Evolutionary conservation across 2,113 vertebrate genomes (phyloP).

Genomic region (Pseudopipra pipra): DNA sequence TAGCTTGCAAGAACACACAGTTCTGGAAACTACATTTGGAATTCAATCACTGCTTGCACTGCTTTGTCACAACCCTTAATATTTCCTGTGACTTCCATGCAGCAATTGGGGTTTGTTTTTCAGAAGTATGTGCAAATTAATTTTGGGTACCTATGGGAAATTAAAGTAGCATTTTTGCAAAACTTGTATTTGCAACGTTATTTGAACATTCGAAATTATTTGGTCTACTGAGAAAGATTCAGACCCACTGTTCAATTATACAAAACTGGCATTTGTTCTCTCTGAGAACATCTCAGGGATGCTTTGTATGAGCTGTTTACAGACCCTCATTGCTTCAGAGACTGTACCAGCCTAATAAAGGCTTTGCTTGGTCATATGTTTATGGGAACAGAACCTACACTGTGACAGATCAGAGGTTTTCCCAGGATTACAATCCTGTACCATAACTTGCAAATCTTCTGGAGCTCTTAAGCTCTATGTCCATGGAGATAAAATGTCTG

Average conservation of each 20-base stretch:
- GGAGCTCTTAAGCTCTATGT: not conserved
- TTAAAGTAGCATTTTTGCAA: not conserved
- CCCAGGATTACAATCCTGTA: not conserved
- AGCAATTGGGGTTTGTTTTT: constrained; percentile 14
- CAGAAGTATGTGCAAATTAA: not conserved
- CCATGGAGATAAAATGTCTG: not conserved
- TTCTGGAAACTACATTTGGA: not conserved
- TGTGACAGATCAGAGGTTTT: not conserved
- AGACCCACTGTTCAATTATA: not conserved
- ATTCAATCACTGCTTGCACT: not conserved
- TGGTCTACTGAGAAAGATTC: not conserved
- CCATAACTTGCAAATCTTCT: not conserved
- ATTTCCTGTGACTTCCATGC: not conserved
- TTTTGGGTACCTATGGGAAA: not conserved
- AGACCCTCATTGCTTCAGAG: not conserved
- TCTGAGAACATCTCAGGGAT: not conserved
- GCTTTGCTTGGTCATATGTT: not conserved
- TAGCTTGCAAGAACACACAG: not conserved
- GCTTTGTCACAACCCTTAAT: not conserved
- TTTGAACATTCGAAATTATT: not conserved
- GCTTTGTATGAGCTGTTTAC: not conserved
- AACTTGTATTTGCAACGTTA: not conserved
- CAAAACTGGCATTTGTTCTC: not conserved
- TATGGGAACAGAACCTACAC: not conserved
- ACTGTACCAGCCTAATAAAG: not conserved